Evolutionary conservation across 2,797 vertebrate species (phyloP).

Genomic region (Amblyraja radiata): DNA sequence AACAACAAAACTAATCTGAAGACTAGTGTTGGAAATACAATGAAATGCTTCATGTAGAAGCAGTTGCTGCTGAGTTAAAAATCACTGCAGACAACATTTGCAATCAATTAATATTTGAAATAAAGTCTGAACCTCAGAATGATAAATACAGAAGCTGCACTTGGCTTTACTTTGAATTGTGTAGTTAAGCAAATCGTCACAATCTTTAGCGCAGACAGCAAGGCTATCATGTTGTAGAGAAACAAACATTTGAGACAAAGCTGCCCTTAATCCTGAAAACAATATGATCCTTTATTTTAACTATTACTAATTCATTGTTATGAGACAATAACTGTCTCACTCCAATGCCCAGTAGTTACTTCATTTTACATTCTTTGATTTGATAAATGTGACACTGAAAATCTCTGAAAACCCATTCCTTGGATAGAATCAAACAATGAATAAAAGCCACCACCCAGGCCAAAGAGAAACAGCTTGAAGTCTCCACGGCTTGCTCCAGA

Average conservation of each 20-base stretch:
- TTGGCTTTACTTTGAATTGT: not conserved
- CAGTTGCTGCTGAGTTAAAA: not conserved
- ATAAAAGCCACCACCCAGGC: not conserved
- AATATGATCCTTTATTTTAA: not conserved
- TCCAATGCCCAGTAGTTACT: not conserved
- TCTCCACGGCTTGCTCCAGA: not conserved
- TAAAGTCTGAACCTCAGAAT: not conserved
- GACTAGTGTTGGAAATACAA: not conserved
- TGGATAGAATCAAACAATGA: not conserved
- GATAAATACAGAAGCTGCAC: not conserved
- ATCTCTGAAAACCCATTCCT: not conserved
- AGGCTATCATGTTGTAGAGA: not conserved
- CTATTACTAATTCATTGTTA: not conserved
- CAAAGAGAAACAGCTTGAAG: not conserved
- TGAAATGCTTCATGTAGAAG: not conserved
- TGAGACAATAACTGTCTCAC: not conserved
- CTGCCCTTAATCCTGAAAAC: not conserved
- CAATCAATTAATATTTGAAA: not conserved
- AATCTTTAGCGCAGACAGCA: not conserved
- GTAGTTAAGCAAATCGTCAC: not conserved
- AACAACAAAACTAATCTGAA: not conserved
- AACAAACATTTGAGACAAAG: not conserved
- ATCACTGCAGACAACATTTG: not conserved
- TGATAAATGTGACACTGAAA: not conserved
- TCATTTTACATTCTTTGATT: not conserved